Evolutionary conservation across 1,140 invertebrate genomes (phyloP).

Genomic region (Drosophila guanche): DNA sequence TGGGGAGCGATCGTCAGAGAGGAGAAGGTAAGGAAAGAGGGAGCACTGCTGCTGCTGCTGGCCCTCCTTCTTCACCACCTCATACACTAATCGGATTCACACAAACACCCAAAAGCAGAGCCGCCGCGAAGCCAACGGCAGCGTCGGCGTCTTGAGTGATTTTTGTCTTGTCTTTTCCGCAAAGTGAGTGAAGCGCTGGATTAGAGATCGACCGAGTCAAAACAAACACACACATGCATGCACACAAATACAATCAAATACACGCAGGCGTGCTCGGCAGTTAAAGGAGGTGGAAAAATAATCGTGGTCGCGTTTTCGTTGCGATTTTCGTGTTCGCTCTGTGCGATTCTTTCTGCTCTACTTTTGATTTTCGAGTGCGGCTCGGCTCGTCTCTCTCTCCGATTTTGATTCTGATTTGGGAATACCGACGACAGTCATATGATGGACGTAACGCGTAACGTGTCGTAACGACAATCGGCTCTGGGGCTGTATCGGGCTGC

Average conservation of each 20-base stretch:
- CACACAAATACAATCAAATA: not conserved
- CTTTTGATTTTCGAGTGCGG: constrained; percentile 16
- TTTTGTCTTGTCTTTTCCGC: constrained; percentile 51
- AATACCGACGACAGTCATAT: constrained; percentile 49
- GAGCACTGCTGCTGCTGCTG: not conserved
- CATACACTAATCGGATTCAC: constrained; percentile 19
- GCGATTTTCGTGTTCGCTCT: constrained; percentile 17
- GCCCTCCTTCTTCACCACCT: constrained; percentile 2
- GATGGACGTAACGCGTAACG: constrained; percentile 53
- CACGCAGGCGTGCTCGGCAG: constrained; percentile 11
- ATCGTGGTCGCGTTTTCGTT: constrained; percentile 19
- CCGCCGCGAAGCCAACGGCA: constrained; percentile 16
- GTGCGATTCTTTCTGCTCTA: constrained; percentile 27
- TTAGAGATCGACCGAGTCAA: constrained; percentile 42
- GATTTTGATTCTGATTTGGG: constrained; percentile 25
- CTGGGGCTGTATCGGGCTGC: constrained; percentile 5
- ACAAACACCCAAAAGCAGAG: constrained; percentile 24
- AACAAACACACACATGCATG: constrained; percentile 11
- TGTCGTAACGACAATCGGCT: constrained; percentile 29
- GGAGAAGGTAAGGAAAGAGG: not conserved
- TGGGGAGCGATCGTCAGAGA: constrained; percentile 2
- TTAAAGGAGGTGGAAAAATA: constrained; percentile 55
- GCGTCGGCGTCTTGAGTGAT: constrained; percentile 52
- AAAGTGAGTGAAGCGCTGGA: constrained; percentile 59
- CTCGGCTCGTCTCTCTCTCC: constrained; percentile 7